Evolutionary conservation across 2,797 vertebrate genomes (phyloP).

Genomic region (Sylvia borin): DNA sequence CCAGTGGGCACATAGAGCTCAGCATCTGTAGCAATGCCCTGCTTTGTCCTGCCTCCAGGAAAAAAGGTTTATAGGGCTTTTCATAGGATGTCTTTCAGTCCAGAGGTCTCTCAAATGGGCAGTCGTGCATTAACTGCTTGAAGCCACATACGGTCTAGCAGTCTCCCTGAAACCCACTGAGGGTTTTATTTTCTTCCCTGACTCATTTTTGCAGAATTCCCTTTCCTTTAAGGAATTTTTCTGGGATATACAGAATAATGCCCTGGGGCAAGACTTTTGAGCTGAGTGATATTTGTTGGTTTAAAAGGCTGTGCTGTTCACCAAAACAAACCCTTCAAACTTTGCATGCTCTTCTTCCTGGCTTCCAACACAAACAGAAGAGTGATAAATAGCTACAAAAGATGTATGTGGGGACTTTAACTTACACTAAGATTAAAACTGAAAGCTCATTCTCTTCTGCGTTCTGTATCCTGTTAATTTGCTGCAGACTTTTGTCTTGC

Average conservation of each 20-base stretch:
- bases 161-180: not conserved
- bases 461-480: not conserved
- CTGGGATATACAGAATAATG: not conserved
- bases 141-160: not conserved
- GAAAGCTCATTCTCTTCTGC: not conserved
- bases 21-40: not conserved
- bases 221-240: not conserved
- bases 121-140: not conserved
- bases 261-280: not conserved
- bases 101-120: not conserved
- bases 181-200: not conserved
- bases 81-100: not conserved
- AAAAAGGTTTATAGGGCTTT: not conserved
- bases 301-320: not conserved
- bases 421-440: not conserved
- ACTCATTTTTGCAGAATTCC: not conserved
- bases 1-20: not conserved
- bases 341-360: not conserved
- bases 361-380: not conserved
- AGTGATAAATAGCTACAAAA: not conserved
- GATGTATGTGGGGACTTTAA: not conserved
- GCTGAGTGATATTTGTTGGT: not conserved
- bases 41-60: not conserved
- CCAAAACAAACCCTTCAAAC: not conserved
- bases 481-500: not conserved